Evolutionary conservation across 1,140 invertebrate genomes (phyloP), one percentile per base, ranked within the genome.

Genomic region (Drosophila nigrodunni): DNA sequence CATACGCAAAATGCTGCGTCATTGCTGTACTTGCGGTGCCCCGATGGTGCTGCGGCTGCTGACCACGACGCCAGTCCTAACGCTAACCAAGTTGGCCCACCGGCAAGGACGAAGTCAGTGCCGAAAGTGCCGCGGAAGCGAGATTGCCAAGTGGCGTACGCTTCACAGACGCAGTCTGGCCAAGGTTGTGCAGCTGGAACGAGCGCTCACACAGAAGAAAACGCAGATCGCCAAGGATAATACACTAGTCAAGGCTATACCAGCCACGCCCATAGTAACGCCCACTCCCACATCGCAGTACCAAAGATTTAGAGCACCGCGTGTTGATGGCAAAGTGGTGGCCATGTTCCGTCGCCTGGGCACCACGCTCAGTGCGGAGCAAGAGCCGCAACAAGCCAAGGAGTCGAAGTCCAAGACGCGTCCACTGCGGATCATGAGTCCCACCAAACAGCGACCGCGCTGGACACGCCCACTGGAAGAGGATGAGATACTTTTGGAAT

Each of bases 271-370:
- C 15, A 7, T 18, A 18, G 11, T 30, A 30, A 30, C 25, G 4
- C 25, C 25, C 13, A 30, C 8, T 25, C 41, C 21, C 46, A 52
- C n/a, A n/a, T 46, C n/a, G 11, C 43, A 35, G 44, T 57, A 82
- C 87, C 87, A 90, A 87, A 90, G 80, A 82, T 76, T 78, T 52
- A 72, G 62, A 8, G 62, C 74, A 25, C 89, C 88, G n/a, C 77
- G 80, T 13, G 82, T 92, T 34, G 91, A 92, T 75, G 91, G 91
- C 25, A 92, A 92, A 47, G 86, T 92, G 18, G 91, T 92, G 59
- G 80, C 91, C 68, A 92, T 92, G 91, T 85, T 92, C 44, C 70
- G 91, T 0, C 86, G 91, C 0, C 39, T 92, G 60, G 91, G 91
- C 47, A 92, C 91, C 41, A 91, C 91, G 2, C 74, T 92, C 1